Conservation (phyloP, 2,113 vertebrate species). For the Cyrtonyx montezumae region DNA sequence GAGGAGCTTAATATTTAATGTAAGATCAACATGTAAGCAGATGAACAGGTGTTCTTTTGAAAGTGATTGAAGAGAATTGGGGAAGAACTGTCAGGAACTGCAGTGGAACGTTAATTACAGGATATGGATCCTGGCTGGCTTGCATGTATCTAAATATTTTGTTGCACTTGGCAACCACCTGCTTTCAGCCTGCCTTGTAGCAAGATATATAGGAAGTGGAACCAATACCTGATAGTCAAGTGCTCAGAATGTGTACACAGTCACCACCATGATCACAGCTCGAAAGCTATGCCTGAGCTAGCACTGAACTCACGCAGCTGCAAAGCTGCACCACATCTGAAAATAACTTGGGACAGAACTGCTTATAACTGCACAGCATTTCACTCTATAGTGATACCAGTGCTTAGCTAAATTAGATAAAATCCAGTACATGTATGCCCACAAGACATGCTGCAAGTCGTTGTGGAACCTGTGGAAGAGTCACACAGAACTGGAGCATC, state of each 20-base stretch:
- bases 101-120: constrained; percentile 35
- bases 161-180: constrained; percentile 15
- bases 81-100: neutral
- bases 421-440: neutral
- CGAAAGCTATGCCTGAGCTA: neutral
- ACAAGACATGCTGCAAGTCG: rapidly evolving
- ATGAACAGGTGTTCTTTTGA: neutral
- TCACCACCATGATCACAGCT: too few relatives aligned
- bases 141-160: constrained; percentile 4
- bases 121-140: constrained; percentile 40
- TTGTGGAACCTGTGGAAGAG: too few relatives aligned
- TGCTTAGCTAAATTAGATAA: neutral
- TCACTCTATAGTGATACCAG: neutral
- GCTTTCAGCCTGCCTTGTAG: neutral
- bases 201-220: neutral
- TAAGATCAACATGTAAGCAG: neutral
- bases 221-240: neutral
- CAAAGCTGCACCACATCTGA: neutral
- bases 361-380: neutral
- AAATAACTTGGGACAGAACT: neutral
- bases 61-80: neutral
- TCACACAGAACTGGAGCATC: neutral
- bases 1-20: neutral
- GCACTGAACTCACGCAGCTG: neutral
- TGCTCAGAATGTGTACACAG: neutral